phyloP scores from a whole-genome alignment of 2,888 invertebrate genomes.

The Xestia rhomboidea region DNA sequence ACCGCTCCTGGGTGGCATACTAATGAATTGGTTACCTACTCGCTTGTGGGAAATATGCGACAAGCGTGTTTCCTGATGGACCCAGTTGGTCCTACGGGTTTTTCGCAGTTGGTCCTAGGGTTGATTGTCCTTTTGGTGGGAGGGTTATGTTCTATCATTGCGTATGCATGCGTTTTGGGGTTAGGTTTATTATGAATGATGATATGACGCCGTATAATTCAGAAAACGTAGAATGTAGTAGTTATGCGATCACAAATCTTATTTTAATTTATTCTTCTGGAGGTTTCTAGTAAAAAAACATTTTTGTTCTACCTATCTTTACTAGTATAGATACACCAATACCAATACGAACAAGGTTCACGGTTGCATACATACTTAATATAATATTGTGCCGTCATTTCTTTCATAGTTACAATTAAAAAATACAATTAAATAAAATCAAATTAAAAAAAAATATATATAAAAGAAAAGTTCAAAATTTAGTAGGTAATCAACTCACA shows the following conservation, averaged over 20 bases:
- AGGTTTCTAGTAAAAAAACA: not conserved
- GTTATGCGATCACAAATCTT: not conserved
- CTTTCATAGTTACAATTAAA: too few relatives aligned
- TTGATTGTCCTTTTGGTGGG: conserved; percentile 8
- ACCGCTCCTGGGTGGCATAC: conserved; percentile 72
- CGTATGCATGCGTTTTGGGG: conserved; percentile 1
- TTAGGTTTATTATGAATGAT: not conserved
- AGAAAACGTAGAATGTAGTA: not conserved
- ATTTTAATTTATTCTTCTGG: not conserved
- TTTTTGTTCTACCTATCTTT: not conserved
- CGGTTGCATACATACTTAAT: too few relatives aligned
- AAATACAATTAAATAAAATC: too few relatives aligned
- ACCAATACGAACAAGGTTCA: too few relatives aligned
- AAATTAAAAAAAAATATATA: not conserved
- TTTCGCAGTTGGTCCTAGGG: conserved; percentile 24
- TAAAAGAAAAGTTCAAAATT: not conserved
- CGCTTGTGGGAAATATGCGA: conserved; percentile 63
- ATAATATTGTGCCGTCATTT: too few relatives aligned
- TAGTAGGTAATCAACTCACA: not conserved
- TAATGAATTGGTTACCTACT: conserved; percentile 77
- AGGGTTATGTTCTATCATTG: not conserved
- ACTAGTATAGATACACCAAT: too few relatives aligned
- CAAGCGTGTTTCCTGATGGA: conserved; percentile 57
- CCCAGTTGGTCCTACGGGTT: conserved; percentile 49
- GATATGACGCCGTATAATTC: not conserved